These are phyloP conservation scores for Conchocele bisecta DNA, from an alignment of 2,888 invertebrate species.

Conservation along the genomic window DNA sequence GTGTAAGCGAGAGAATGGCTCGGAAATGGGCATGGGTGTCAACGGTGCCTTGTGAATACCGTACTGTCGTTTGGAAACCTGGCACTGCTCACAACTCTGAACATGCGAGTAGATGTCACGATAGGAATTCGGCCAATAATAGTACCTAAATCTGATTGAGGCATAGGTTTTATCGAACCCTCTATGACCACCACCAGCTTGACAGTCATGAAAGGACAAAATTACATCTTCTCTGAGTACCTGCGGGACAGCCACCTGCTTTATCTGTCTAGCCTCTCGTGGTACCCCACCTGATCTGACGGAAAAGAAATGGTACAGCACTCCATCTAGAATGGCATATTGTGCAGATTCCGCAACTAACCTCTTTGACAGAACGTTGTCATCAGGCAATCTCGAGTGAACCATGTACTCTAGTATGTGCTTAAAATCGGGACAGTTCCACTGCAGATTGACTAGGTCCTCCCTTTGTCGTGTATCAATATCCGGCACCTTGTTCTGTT, in stretches of 20 bases:
- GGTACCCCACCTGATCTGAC: slow-evolving; percentile 13
- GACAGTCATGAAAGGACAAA: slow-evolving; percentile 43
- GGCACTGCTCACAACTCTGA: slow-evolving; percentile 33
- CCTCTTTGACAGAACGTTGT: slow-evolving; percentile 11
- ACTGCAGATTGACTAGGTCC: no score
- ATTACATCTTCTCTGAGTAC: slow-evolving; percentile 39
- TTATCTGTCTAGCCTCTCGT: not conserved
- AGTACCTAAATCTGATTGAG: slow-evolving; percentile 39
- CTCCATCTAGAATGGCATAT: slow-evolving; percentile 26
- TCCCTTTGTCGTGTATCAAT: no score
- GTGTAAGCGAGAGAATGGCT: slow-evolving; percentile 36
- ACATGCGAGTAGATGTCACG: slow-evolving; percentile 37
- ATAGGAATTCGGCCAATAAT: slow-evolving; percentile 56
- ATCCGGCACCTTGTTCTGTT: no score
- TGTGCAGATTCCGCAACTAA: slow-evolving; percentile 15
- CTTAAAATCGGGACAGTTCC: no score
- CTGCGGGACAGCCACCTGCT: slow-evolving; percentile 42
- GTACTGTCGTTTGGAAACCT: slow-evolving; percentile 29
- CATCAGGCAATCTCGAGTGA: slow-evolving; percentile 22
- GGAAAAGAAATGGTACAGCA: slow-evolving; percentile 39
- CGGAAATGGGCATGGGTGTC: slow-evolving; percentile 19
- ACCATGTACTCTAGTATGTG: slow-evolving; percentile 29
- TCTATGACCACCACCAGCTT: slow-evolving; percentile 28
- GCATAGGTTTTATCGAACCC: slow-evolving; percentile 43
- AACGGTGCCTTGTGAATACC: slow-evolving; percentile 25